A percentile compares a stretch with the other conserved stretches of the same genome.
Conservation (phyloP, 2,113 vertebrate species). For the Poicephalus gulielmi region DNA sequence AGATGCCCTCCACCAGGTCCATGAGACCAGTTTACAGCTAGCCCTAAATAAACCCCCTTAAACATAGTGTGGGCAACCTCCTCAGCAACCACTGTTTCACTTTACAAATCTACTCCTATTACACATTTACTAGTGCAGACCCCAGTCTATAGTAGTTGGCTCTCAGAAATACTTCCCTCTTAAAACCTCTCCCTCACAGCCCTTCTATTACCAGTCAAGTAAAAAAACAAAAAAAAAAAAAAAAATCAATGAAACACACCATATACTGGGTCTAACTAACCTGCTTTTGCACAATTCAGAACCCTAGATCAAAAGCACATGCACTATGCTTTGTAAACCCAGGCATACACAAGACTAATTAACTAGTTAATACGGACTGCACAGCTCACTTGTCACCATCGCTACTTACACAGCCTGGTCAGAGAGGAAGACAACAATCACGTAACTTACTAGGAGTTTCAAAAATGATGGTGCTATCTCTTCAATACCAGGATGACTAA, state of each 20-base stretch:
- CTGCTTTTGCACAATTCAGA: not conserved
- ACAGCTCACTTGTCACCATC: not conserved
- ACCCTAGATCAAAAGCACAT: not conserved
- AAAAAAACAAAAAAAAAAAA: not conserved
- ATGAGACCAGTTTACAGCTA: not conserved
- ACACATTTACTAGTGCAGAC: rapidly evolving
- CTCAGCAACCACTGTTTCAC: not conserved
- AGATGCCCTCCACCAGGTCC: not conserved
- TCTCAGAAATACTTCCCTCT: not conserved
- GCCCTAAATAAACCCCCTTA: not conserved
- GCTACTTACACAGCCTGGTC: not conserved
- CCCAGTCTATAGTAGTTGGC: not conserved
- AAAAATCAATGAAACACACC: not conserved
- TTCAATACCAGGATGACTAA: not conserved
- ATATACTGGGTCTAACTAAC: not conserved
- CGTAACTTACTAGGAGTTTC: not conserved
- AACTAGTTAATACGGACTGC: not conserved
- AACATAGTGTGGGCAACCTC: not conserved
- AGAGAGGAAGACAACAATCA: not conserved
- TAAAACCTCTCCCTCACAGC: not conserved
- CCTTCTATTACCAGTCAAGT: not conserved
- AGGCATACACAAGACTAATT: not conserved
- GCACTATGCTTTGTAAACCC: not conserved
- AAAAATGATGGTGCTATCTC: not conserved
- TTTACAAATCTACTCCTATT: not conserved